Evolutionary conservation across 2,797 vertebrate species (phyloP), one percentile per base, ranked within the genome.

Genomic region (Halcyon smyrnensis): DNA sequence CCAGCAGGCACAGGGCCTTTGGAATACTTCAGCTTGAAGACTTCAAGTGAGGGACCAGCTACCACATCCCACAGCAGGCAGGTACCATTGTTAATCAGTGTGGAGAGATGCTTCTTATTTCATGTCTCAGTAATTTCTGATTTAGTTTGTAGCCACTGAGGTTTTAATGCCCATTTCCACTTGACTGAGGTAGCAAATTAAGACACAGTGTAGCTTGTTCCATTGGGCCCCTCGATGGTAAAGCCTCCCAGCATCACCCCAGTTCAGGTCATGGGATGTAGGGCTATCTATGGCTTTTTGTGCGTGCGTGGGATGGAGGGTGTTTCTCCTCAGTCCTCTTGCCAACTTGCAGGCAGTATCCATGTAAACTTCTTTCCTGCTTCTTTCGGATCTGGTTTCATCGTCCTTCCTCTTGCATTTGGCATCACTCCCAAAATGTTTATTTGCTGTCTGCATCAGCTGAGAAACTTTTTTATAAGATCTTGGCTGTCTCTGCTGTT

Each of bases 401-500:
- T 91, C 1, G 2, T 85, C 48, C 51, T 92, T 95, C 82, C 37
- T 92, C 65, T 78, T 86, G 27, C n/a, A 15, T 37, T 92, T 96
- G 91, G 89, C 84, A 65, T 74, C 12, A n/a, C 68, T 92, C 91
- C 91, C 69, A 36, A 86, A 84, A 78, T 46, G 27, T 34, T 88
- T 86, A 85, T 92, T 93, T 95, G 50, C 65, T 9, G 4, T 75
- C 84, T 88, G 45, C 50, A 86, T 48, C 91, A 91, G 76, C 89
- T 80, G 91, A 93, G 82, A 78, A 89, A 32, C 30, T 20, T 63
- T 90, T 80, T 30, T 8, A 23, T 89, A 50, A 83, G 71, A 62
- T 81, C 64, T 69, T 78, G 65, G 64, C 82, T 93, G 78, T 86
- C 79, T 32, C 71, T 89, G 37, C 53, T 81, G 45, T 81, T 96